A percentile compares a stretch with the other conserved stretches of the same genome.
Conservation (phyloP, 2,113 vertebrate genomes). For the Nothocercus nigrocapillus region DNA sequence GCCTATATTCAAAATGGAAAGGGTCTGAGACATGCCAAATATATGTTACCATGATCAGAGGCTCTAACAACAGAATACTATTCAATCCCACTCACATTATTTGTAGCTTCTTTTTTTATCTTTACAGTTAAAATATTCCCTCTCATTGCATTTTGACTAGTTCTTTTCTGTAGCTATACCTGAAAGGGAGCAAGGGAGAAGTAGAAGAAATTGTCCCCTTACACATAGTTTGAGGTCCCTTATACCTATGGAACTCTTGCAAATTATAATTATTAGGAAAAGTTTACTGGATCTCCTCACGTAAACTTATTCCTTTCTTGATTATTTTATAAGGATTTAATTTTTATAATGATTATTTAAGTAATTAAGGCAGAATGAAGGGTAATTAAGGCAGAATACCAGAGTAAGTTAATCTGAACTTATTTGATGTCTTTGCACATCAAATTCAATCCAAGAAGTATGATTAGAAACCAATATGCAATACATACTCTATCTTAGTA, state of each 20-base stretch:
- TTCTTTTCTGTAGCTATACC: not conserved
- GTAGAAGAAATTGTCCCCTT: not conserved
- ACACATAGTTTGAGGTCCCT: not conserved
- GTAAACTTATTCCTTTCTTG: not conserved
- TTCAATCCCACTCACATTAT: not conserved
- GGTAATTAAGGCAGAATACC: conserved; percentile 24
- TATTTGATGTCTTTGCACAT: not conserved
- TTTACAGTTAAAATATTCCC: not conserved
- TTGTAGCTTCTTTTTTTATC: not conserved
- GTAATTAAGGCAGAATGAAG: conserved; percentile 23
- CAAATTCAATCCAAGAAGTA: not conserved
- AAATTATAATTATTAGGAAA: not conserved
- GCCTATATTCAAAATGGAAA: accelerated
- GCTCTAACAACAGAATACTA: not conserved
- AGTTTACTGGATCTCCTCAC: not conserved
- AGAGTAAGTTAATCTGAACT: not conserved
- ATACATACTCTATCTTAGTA: not conserved
- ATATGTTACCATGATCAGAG: not conserved
- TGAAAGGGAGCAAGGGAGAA: not conserved
- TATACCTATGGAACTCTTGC: no score
- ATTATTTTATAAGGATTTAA: not conserved
- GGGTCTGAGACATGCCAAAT: not conserved
- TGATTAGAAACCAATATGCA: not conserved
- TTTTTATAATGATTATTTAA: not conserved
- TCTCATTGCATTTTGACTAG: not conserved